phyloP scores from a whole-genome alignment of 2,113 vertebrate species.

The Tachysurus fulvidraco region DNA sequence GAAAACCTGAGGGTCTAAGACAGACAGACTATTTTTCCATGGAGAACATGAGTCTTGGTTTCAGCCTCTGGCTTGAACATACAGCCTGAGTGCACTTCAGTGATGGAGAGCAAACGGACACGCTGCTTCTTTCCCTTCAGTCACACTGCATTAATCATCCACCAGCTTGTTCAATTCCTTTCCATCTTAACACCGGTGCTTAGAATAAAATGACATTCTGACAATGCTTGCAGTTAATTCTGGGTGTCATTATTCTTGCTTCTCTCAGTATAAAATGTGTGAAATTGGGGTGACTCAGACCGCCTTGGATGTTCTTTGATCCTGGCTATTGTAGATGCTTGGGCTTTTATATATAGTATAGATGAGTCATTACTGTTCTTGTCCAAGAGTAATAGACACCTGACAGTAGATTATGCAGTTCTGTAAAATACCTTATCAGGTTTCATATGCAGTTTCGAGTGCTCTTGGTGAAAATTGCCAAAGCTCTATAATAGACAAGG shows the following conservation, averaged over 20 bases:
- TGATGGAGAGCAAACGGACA: neutral
- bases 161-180: neutral
- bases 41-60: neutral
- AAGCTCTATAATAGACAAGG: neutral
- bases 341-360: neutral
- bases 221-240: neutral
- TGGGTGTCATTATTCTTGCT: neutral
- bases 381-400: neutral
- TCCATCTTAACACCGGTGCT: constrained; percentile 18
- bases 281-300: constrained; percentile 12
- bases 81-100: constrained; percentile 10
- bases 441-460: neutral
- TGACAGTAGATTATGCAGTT: neutral
- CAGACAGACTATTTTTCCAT: neutral
- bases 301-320: neutral
- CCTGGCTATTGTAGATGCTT: neutral
- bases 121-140: neutral
- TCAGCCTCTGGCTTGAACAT: neutral
- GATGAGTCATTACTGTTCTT: neutral
- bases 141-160: neutral
- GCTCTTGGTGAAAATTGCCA: neutral
- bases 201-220: constrained; percentile 1
- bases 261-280: neutral
- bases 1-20: neutral
- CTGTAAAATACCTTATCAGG: neutral